These are phyloP conservation scores for Calliopsis andreniformis DNA, from an alignment of 1,140 invertebrate genomes.

Conservation along the genomic window DNA sequence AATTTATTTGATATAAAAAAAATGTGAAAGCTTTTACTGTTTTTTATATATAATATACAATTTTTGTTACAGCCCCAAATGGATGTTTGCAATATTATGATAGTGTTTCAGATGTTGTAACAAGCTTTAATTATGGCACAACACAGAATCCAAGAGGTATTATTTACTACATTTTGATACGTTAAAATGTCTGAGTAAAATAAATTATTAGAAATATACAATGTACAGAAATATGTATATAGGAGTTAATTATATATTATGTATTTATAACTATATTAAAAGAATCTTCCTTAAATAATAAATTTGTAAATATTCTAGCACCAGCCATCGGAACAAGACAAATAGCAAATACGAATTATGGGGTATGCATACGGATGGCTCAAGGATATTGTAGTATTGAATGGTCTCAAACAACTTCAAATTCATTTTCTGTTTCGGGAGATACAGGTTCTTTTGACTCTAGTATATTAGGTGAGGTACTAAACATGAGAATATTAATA, in stretches of 20 bases:
- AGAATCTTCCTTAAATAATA: neutral
- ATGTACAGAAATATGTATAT: no score
- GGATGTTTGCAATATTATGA: slow-evolving; percentile 92
- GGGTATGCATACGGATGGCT: slow-evolving; percentile 87
- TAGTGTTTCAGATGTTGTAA: slow-evolving; percentile 84
- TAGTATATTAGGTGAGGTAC: slow-evolving; percentile 67
- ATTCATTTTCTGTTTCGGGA: slow-evolving; percentile 87
- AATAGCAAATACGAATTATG: slow-evolving; percentile 88
- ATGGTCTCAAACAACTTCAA: slow-evolving; percentile 83
- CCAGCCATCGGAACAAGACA: slow-evolving; percentile 85
- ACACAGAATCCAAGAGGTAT: slow-evolving; percentile 80
- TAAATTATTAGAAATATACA: no score
- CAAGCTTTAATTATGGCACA: slow-evolving; percentile 89
- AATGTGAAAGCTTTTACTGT: neutral
- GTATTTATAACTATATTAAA: no score
- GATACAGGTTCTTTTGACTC: slow-evolving; percentile 84
- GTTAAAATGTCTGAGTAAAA: neutral
- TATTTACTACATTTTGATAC: neutral
- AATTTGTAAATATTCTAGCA: slow-evolving; percentile 40
- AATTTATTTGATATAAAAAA: slow-evolving; percentile 9
- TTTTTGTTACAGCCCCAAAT: slow-evolving; percentile 84
- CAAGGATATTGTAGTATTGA: slow-evolving; percentile 86
- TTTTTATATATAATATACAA: neutral
- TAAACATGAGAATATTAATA: neutral
- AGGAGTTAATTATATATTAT: no score